A percentile compares a stretch with the other conserved stretches of the same genome.
These are phyloP conservation scores for Poeciliopsis occidentalis DNA, from an alignment of 2,113 vertebrate species.

Conservation along the genomic window DNA sequence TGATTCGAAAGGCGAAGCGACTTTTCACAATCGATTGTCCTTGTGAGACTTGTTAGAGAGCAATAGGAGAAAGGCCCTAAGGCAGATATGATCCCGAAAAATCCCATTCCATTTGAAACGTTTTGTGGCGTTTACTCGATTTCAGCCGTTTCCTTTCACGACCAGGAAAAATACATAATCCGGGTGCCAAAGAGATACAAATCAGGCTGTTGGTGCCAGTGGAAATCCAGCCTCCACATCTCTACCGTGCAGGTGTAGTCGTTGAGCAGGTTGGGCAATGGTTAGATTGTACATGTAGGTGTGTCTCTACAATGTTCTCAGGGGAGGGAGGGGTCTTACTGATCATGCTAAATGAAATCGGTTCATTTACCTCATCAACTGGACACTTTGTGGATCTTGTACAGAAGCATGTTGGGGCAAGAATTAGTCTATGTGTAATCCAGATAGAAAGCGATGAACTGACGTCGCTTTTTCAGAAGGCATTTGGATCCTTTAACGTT, in stretches of 20 bases:
- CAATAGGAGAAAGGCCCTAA: constrained; percentile 2
- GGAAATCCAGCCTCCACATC: constrained; percentile 56
- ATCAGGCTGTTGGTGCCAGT: constrained; percentile 61
- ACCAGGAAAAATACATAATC: constrained; percentile 50
- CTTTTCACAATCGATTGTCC: constrained; percentile 16
- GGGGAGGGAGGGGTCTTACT: constrained; percentile 51
- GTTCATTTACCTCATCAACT: constrained; percentile 58
- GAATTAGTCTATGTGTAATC: constrained; percentile 38
- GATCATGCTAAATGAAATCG: constrained; percentile 47
- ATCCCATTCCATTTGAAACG: constrained; percentile 36
- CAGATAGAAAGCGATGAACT: constrained; percentile 44
- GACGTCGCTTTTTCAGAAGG: constrained; percentile 43
- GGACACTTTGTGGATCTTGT: constrained; percentile 46
- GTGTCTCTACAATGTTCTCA: constrained; percentile 70
- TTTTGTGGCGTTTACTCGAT: constrained; percentile 39
- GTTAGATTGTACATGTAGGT: constrained; percentile 42
- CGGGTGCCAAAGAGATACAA: constrained; percentile 73
- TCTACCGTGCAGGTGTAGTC: constrained; percentile 50
- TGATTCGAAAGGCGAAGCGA: constrained; percentile 26
- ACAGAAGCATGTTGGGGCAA: constrained; percentile 24
- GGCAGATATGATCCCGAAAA: background rate
- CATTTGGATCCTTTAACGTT: constrained; percentile 21
- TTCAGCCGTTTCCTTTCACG: constrained; percentile 37
- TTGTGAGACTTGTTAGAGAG: constrained; percentile 9
- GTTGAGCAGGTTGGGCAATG: constrained; percentile 13